Percentiles rank a stretch among this genome's conserved stretches.
phyloP scores from a whole-genome alignment of 1,140 invertebrate species.

The Solenopsis invicta region DNA sequence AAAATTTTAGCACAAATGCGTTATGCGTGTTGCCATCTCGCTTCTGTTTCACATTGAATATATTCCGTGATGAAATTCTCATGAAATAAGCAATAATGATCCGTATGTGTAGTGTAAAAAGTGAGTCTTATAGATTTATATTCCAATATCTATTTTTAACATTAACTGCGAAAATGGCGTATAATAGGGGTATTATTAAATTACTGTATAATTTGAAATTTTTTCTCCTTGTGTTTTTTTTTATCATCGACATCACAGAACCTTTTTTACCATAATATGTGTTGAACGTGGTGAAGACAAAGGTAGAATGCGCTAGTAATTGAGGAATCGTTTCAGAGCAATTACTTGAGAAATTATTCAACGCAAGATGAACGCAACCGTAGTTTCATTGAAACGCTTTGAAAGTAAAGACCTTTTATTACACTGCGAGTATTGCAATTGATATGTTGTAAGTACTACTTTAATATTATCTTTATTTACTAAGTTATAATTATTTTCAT shows the following conservation, averaged over 20 bases:
- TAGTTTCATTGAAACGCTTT: background rate
- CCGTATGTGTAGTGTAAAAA: background rate
- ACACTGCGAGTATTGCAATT: background rate
- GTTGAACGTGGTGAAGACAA: background rate
- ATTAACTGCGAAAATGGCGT: background rate
- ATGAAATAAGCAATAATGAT: background rate
- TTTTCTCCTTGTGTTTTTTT: background rate
- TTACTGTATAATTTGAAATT: background rate
- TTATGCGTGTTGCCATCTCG: background rate
- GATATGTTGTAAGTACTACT: background rate
- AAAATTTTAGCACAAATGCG: background rate
- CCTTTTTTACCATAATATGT: background rate
- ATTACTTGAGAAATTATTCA: conserved; percentile 1
- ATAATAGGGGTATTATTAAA: background rate
- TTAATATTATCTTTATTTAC: background rate
- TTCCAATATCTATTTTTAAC: conserved; percentile 11
- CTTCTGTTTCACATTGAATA: conserved; percentile 2
- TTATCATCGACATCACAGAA: background rate
- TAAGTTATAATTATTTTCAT: background rate
- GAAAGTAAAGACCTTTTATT: conserved; percentile 1
- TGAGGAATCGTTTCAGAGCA: background rate
- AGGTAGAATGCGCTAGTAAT: background rate
- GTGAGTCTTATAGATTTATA: background rate
- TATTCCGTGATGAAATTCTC: background rate
- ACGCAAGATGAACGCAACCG: background rate